phyloP scores from a whole-genome alignment of 2,113 vertebrate genomes.

The Cochlearius cochlearius region DNA sequence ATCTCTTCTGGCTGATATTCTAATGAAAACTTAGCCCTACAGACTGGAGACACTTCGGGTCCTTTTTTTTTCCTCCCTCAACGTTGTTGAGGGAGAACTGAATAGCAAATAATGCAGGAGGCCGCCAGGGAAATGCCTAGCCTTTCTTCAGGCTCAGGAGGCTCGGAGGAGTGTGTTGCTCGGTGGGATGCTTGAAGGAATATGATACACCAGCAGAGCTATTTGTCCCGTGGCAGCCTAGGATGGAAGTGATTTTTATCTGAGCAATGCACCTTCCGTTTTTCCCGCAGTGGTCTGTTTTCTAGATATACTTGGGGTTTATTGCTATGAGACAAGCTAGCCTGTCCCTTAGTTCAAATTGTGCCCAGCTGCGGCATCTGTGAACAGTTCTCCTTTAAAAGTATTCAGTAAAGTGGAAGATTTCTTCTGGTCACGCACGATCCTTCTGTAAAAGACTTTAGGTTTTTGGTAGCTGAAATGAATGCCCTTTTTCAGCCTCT shows the following conservation, averaged over 20 bases:
- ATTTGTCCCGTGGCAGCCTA: accelerated
- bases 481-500: not conserved
- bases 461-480: not conserved
- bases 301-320: not conserved
- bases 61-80: not conserved
- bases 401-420: not conserved
- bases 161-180: not conserved
- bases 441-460: not conserved
- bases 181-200: not conserved
- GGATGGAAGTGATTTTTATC: not conserved
- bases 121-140: not conserved
- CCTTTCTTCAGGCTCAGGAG: not conserved
- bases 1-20: not conserved
- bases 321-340: not conserved
- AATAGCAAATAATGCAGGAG: not conserved
- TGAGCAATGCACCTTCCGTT: not conserved
- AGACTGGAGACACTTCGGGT: not conserved
- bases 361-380: not conserved
- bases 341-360: not conserved
- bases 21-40: not conserved
- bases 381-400: not conserved
- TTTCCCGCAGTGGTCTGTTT: not conserved
- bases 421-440: not conserved
- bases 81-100: not conserved
- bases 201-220: not conserved